A percentile compares a stretch with the other conserved stretches of the same genome.
Evolutionary conservation across 2,113 vertebrate species (phyloP).

Genomic region (Myotis yumanensis): DNA sequence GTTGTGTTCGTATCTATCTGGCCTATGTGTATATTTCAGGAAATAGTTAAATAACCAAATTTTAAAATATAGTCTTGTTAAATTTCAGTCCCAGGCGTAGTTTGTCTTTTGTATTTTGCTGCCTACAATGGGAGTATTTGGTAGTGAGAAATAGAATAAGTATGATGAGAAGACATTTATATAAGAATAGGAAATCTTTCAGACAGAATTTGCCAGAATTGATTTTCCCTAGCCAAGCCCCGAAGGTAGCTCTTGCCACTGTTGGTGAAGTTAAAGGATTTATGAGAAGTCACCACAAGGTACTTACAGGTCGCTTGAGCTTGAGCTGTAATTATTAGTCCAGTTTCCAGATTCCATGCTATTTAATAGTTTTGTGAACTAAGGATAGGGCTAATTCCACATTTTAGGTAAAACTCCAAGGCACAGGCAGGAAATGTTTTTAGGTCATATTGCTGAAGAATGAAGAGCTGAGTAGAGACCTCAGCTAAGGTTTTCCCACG

Average conservation of each 20-base stretch:
- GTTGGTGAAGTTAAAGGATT: neutral
- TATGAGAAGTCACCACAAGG: neutral
- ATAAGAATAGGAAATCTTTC: neutral
- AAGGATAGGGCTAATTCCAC: neutral
- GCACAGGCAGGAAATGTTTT: neutral
- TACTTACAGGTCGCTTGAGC: neutral
- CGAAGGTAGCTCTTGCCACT: neutral
- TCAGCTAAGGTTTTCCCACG: neutral
- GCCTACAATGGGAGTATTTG: neutral
- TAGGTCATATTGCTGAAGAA: neutral
- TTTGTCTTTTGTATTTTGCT: neutral
- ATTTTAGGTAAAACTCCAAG: neutral
- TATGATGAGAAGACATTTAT: neutral
- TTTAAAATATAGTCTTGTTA: neutral
- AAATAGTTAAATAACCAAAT: neutral
- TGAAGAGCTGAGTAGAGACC: neutral
- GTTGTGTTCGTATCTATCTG: neutral
- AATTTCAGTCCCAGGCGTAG: neutral
- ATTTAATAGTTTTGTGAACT: neutral
- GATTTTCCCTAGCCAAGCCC: neutral
- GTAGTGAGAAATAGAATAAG: neutral
- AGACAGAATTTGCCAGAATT: neutral
- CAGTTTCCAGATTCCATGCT: neutral
- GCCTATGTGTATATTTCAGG: neutral
- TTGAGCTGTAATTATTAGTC: neutral